phyloP scores from a whole-genome alignment of 1,140 invertebrate species.

The Drosophila subpulchrella region DNA sequence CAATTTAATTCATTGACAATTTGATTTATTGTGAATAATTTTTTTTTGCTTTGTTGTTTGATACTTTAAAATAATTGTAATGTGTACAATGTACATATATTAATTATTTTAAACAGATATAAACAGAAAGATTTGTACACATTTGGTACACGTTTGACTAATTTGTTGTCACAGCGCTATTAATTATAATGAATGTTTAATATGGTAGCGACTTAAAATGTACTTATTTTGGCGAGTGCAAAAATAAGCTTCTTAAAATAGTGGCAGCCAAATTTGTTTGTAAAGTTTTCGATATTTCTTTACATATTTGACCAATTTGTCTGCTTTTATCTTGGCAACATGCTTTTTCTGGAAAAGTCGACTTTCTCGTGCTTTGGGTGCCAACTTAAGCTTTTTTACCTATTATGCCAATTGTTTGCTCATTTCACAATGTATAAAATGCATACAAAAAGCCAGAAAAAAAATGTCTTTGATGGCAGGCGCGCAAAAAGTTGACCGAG shows the following conservation, averaged over 20 bases:
- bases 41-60: background rate
- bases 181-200: conserved; percentile 15
- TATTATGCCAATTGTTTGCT: conserved; percentile 72
- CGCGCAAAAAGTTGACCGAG: conserved; percentile 60
- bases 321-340: conserved; percentile 27
- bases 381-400: conserved; percentile 11
- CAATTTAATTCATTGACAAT: background rate
- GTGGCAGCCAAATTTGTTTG: conserved; percentile 16
- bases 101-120: conserved; percentile 5
- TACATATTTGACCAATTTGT: conserved; percentile 36
- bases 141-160: background rate
- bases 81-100: background rate
- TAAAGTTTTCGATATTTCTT: conserved; percentile 27
- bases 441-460: conserved; percentile 53
- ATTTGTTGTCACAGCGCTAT: conserved; percentile 17
- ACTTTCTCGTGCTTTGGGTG: conserved; percentile 10
- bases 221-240: background rate
- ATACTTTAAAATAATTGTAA: conserved; percentile 10
- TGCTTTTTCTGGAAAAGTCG: conserved; percentile 27
- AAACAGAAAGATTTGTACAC: background rate
- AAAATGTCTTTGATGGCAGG: conserved; percentile 65
- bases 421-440: conserved; percentile 67
- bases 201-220: conserved; percentile 4
- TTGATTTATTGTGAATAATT: conserved; percentile 26
- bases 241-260: conserved; percentile 3